Percentiles rank a stretch among this genome's conserved stretches.
These are phyloP conservation scores for Lissocephala sabroskyi DNA, from an alignment of 2,888 invertebrate species.

Conservation along the genomic window DNA sequence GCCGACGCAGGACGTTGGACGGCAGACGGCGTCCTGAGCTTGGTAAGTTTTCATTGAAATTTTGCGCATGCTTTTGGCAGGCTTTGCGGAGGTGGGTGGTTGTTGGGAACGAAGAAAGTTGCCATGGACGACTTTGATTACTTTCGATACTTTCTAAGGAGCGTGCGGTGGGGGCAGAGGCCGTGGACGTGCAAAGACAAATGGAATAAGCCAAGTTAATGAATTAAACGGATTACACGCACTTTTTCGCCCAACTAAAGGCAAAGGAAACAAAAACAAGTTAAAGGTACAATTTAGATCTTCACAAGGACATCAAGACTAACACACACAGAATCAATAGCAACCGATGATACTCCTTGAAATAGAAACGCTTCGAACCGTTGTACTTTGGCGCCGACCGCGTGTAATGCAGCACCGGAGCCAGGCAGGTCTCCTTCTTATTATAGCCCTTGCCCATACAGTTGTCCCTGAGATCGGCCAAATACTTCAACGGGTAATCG, in stretches of 20 bases:
- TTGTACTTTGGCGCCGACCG: background rate
- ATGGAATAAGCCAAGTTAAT: constrained; percentile 30
- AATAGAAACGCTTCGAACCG: too few species aligned
- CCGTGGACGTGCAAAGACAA: constrained; percentile 17
- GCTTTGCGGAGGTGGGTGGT: background rate
- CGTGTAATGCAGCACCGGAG: constrained; percentile 1
- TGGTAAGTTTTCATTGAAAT: constrained; percentile 18
- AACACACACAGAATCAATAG: too few species aligned
- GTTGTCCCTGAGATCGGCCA: background rate
- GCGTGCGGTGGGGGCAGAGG: background rate
- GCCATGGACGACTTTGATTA: constrained; percentile 9
- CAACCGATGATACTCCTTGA: too few species aligned
- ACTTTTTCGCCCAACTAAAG: too few species aligned
- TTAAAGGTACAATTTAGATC: background rate
- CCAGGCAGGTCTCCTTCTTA: background rate
- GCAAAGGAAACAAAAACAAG: too few species aligned
- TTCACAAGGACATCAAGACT: background rate
- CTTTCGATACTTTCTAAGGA: constrained; percentile 11
- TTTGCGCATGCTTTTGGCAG: constrained; percentile 2
- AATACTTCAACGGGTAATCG: background rate
- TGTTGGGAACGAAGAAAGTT: background rate
- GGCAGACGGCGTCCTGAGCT: background rate
- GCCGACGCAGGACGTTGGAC: too few species aligned
- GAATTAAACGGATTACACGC: constrained; percentile 23
- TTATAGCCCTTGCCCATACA: background rate